Evolutionary conservation across 2,888 invertebrate species (phyloP), one percentile per base, ranked within the genome.

Genomic region (Lottia scabra): DNA sequence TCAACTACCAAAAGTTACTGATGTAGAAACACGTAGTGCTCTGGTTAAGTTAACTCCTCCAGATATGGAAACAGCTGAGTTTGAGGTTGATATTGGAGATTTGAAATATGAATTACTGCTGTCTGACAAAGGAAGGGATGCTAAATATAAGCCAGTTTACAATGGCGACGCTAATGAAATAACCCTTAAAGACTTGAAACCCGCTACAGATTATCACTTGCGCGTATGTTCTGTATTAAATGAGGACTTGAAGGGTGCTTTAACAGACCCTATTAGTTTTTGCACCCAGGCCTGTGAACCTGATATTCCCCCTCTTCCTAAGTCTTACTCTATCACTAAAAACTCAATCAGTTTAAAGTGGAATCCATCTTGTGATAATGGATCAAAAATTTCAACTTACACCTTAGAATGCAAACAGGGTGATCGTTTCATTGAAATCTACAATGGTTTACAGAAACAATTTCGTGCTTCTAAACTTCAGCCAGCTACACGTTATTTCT

Each of bases 141-240:
- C 94, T 87, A 93, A 95, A 86, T 96, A 95, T 90, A 95, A 95
- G 91, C 93, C 94, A 76, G 94, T 96, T 79, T 95, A 30, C 79
- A 88, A 88, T 79, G 90, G 90, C 65, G 87, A 88, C 81, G 87
- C 88, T 16, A 88, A 87, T 74, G 89, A 89, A 82, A 88, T 84
- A 77, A 91, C 91, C 82, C 93, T 96, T 77, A 93, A 95, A 88
- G 95, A 96, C 90, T 91, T 96, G 84, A 93, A 94, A 88, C 96
- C 96, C 16, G 95, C 95, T n/a, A 94, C 94, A 87, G 95, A 95
- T 87, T 96, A 96, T 90, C 93, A 94, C 75, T 94, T 96, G 81
- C 94, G 95, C 78, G 86, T 89, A 63, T 94, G 94, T 90, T 94
- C 95, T 81, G 93, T 94, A 84, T 90, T 94, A 77, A 70, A 67